These are phyloP conservation scores for Piliocolobus tephrosceles DNA, from an alignment of 2,113 vertebrate genomes.

Conservation along the genomic window DNA sequence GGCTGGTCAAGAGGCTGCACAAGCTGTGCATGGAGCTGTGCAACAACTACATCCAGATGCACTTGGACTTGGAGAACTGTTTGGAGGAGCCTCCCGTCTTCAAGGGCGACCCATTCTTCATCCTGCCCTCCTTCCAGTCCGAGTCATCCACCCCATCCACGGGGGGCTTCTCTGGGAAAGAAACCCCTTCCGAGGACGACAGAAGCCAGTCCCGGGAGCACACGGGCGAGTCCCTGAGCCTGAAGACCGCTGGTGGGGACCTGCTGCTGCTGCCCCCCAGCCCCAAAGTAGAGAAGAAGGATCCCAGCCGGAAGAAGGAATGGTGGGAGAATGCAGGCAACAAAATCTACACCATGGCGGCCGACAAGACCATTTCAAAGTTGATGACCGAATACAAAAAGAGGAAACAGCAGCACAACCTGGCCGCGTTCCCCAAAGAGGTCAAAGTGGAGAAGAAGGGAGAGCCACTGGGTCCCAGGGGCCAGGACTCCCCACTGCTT, in stretches of 20 bases:
- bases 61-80: conserved; percentile 92
- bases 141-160: conserved; percentile 93
- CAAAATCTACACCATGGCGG: conserved; percentile 96
- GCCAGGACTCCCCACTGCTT: conserved; percentile 86
- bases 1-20: conserved; percentile 95
- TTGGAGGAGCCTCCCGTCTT: conserved; percentile 87
- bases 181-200: conserved; percentile 93
- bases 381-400: conserved; percentile 97
- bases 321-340: conserved; percentile 98
- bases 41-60: conserved; percentile 97
- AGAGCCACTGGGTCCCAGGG: conserved; percentile 81
- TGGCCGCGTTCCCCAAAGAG: conserved; percentile 90
- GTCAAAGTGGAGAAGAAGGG: conserved; percentile 87
- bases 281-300: conserved; percentile 85
- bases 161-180: conserved; percentile 88
- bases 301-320: conserved; percentile 89
- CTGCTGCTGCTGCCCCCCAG: conserved; percentile 82
- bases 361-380: conserved; percentile 94
- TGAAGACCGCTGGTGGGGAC: conserved; percentile 82
- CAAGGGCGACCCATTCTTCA: conserved; percentile 88
- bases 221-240: conserved; percentile 80
- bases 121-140: conserved; percentile 93
- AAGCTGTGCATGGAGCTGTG: conserved; percentile 97
- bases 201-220: conserved; percentile 83
- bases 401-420: conserved; percentile 92